Conservation (phyloP, 2,113 vertebrate genomes). For the Paradoxurus hermaphroditus region DNA sequence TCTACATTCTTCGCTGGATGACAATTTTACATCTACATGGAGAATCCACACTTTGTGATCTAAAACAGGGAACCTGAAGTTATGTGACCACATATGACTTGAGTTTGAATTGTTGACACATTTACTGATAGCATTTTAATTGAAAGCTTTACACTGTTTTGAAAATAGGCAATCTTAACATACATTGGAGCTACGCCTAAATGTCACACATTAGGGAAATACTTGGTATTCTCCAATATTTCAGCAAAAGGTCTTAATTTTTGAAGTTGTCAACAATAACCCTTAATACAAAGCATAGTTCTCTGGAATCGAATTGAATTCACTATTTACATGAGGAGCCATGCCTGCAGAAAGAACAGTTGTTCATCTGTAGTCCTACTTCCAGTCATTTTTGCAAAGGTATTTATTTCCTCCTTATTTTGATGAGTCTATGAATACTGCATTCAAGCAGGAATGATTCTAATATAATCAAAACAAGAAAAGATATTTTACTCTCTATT, state of each 20-base stretch:
- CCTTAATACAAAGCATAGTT: slow-evolving; percentile 1
- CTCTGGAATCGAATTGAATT: background rate
- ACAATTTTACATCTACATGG: background rate
- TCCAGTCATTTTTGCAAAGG: background rate
- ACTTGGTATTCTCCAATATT: background rate
- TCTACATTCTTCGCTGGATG: background rate
- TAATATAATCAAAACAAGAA: background rate
- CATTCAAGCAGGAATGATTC: background rate
- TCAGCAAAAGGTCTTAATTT: slow-evolving; percentile 6
- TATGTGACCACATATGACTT: background rate
- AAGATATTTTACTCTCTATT: background rate
- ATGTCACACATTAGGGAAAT: background rate
- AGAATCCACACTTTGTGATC: slow-evolving; percentile 1
- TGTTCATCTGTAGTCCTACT: background rate
- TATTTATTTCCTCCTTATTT: background rate
- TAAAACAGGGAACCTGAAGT: background rate
- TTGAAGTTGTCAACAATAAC: slow-evolving; percentile 9
- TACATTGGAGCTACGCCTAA: background rate
- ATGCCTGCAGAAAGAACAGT: background rate
- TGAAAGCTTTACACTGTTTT: background rate
- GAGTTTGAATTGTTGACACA: background rate
- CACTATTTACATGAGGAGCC: slow-evolving; percentile 38
- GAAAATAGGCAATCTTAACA: slow-evolving; percentile 24
- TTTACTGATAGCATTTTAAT: background rate
- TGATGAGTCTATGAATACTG: background rate